Percentiles rank a stretch among this genome's conserved stretches.
These are phyloP conservation scores for Grus americana DNA, from an alignment of 2,113 vertebrate genomes.

Conservation along the genomic window DNA sequence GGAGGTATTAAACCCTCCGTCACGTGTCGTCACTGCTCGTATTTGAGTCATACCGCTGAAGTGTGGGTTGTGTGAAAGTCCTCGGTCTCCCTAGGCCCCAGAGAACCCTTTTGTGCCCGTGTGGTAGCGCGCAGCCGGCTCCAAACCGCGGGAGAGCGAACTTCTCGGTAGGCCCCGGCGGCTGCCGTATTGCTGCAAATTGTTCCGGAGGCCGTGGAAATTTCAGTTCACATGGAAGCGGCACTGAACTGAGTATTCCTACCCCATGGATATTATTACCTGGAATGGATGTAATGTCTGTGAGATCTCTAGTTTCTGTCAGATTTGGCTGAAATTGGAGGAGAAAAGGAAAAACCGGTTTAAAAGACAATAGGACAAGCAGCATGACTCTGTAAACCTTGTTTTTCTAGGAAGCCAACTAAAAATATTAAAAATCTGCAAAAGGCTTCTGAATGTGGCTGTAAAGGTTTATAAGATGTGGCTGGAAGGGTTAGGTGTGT, in stretches of 20 bases:
- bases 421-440: neutral
- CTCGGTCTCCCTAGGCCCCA: too few relatives aligned
- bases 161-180: rapidly evolving
- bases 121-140: too few relatives aligned
- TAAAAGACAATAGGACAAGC: neutral
- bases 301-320: neutral
- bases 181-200: rapidly evolving
- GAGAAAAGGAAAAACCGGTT: neutral
- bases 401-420: neutral
- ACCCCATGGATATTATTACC: too few relatives aligned
- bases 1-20: rapidly evolving
- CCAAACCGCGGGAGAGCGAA: rapidly evolving
- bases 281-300: neutral
- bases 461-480: neutral
- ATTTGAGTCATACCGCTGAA: rapidly evolving
- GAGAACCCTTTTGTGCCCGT: rapidly evolving
- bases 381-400: neutral
- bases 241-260: neutral
- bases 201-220: neutral
- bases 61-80: rapidly evolving
- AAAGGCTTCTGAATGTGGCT: neutral
- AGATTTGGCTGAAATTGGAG: neutral
- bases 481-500: rapidly evolving
- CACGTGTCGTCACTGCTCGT: rapidly evolving
- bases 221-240: too few relatives aligned